Evolutionary conservation across 2,113 vertebrate genomes (phyloP), one percentile per base, ranked within the genome.

Genomic region (Ornithorhynchus anatinus): DNA sequence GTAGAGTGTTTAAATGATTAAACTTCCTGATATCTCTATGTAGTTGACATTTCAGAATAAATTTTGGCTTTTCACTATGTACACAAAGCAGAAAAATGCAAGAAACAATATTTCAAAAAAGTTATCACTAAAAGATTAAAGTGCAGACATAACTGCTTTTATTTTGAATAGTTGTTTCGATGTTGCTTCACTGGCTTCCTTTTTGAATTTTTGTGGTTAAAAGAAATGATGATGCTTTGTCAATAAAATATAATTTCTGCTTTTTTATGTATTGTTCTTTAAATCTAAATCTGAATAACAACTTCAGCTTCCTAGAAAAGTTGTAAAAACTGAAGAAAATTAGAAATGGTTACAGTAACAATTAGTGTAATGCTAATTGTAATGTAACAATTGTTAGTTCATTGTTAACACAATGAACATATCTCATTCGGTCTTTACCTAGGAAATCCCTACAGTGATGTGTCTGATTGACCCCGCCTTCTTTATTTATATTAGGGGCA

Each of bases 391-490:
- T n/a, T n/a, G n/a, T n/a, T n/a, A 67, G 75, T 86, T 88, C 85
- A 75, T 85, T 81, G 80, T 81, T 85, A 88, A 79, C 67, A 80
- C 84, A 86, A 85, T 83, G 84, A 85, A 88, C 84, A 88, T 88
- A 86, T 88, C 84, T 88, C 86, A 86, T 57, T 79, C n/a, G n/a
- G n/a, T 86, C 81, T 88, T 88, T 86, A 88, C 63, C 74, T 82
- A 79, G 72, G 4, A 0, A 72, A 81, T 85, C 83, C 85, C 83
- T 85, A 86, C 59, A 39, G 58, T 79, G 45, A 14, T 25, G 3
- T 62, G 75, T 81, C 25, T 51, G 29, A 31, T 80, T 83, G 59
- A 71, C 70, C 81, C n/a, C n/a, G n/a, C n/a, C n/a, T n/a, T n/a
- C n/a, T n/a, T n/a, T n/a, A n/a, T n/a, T n/a, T n/a, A n/a, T n/a